Conservation (phyloP, 2,113 vertebrate species). For the Phyllopteryx taeniolatus region DNA sequence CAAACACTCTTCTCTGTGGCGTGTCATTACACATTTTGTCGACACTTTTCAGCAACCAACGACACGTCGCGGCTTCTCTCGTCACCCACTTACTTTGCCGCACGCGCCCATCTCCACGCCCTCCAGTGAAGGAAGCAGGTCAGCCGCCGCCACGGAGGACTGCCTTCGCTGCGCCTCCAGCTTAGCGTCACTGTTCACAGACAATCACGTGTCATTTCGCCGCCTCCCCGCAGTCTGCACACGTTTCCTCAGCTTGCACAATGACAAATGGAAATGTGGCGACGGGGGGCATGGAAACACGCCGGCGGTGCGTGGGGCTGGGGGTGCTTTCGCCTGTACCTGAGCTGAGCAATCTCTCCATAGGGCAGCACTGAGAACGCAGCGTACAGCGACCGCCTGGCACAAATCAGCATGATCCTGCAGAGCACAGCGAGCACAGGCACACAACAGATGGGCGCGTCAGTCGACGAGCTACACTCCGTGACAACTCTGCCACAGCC, state of each 20-base stretch:
- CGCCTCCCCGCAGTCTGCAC: not conserved
- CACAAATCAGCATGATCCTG: conserved; percentile 97
- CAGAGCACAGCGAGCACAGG: conserved; percentile 67
- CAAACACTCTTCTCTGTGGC: not conserved
- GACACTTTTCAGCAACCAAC: not conserved
- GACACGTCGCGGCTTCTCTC: not conserved
- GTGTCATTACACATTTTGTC: not conserved
- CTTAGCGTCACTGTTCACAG: conserved; percentile 80
- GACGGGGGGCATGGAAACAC: not conserved
- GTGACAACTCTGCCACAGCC: not conserved
- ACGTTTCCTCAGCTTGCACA: conserved; percentile 14
- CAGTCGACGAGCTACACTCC: conserved; percentile 44
- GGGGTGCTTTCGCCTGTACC: conserved; percentile 73
- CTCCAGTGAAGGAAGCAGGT: conserved; percentile 87
- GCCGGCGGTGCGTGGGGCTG: conserved; percentile 32
- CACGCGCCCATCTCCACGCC: conserved; percentile 86
- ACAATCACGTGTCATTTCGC: conserved; percentile 22
- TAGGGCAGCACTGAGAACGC: conserved; percentile 97
- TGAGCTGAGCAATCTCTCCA: conserved; percentile 84
- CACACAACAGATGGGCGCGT: conserved; percentile 63
- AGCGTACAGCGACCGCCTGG: conserved; percentile 91
- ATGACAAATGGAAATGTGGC: conserved; percentile 32
- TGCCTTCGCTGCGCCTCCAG: conserved; percentile 85
- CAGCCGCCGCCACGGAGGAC: conserved; percentile 82
- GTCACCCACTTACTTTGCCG: conserved; percentile 79